Conservation (phyloP, 2,888 invertebrate species). For the Drosophila longiperda region DNA sequence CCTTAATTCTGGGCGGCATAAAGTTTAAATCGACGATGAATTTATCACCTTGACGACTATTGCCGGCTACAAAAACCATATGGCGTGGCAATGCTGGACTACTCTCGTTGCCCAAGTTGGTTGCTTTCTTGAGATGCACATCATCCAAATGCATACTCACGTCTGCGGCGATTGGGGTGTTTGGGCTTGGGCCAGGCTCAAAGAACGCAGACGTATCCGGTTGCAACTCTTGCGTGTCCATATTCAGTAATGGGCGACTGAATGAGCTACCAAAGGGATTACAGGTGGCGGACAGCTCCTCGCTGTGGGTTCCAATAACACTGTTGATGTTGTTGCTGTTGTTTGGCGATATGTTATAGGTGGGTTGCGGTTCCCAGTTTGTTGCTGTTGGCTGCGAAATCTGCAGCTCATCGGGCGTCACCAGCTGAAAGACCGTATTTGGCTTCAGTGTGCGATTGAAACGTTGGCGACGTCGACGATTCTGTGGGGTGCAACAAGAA, state of each 20-base stretch:
- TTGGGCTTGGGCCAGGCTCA: background rate
- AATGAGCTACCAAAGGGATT: background rate
- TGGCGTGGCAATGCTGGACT: slow-evolving; percentile 1
- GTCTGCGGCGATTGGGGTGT: background rate
- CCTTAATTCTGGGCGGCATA: slow-evolving; percentile 61
- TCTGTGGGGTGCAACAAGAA: slow-evolving; percentile 7
- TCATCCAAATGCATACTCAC: background rate
- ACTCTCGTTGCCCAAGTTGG: too few relatives aligned
- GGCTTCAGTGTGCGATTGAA: slow-evolving; percentile 39
- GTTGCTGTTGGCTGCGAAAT: background rate
- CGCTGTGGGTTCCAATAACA: slow-evolving; percentile 42
- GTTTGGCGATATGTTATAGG: background rate
- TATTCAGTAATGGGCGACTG: slow-evolving; percentile 30
- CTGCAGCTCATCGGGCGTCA: background rate
- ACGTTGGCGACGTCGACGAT: slow-evolving; percentile 50
- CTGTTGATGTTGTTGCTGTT: background rate
- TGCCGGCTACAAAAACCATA: slow-evolving; percentile 25
- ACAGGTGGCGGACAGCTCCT: background rate
- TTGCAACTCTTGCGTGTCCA: slow-evolving; percentile 32
- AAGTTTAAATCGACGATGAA: slow-evolving; percentile 50
- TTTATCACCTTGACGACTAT: background rate
- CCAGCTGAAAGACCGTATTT: slow-evolving; percentile 36
- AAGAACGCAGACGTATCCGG: slow-evolving; percentile 12
- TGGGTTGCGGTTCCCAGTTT: slow-evolving; percentile 1
- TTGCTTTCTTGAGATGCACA: too few relatives aligned